Conservation (phyloP, 2,113 vertebrate species). For the Genyomyrus donnyi region DNA sequence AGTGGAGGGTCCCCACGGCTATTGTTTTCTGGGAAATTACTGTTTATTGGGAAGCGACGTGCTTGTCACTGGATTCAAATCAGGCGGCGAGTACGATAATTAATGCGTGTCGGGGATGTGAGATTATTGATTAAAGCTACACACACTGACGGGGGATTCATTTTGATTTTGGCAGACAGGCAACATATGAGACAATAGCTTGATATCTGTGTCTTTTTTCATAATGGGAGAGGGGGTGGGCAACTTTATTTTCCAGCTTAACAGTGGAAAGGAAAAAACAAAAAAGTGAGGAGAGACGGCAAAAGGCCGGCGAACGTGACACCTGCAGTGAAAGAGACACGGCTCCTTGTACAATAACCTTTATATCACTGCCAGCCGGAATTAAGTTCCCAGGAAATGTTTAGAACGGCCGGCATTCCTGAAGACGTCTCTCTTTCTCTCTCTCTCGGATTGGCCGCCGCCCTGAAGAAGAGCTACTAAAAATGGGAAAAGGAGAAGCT, state of each 20-base stretch:
- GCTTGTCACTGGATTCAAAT: constrained; percentile 20
- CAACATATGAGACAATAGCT: constrained; percentile 38
- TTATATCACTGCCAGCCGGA: not conserved
- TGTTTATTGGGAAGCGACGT: not conserved
- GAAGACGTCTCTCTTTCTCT: not conserved
- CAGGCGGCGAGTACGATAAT: constrained; percentile 45
- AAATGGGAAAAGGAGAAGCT: not conserved
- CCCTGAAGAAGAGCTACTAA: not conserved
- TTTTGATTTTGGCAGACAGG: constrained; percentile 53
- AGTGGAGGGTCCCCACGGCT: not conserved
- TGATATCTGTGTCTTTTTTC: constrained; percentile 24
- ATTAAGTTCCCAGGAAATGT: not conserved
- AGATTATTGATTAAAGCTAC: constrained; percentile 56
- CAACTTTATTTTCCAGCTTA: not conserved
- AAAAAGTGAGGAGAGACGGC: not conserved
- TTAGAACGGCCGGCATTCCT: not conserved
- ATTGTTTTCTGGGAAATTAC: not conserved
- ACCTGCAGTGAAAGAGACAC: not conserved
- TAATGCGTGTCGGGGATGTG: constrained; percentile 44
- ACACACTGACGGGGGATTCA: constrained; percentile 52
- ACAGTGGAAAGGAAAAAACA: not conserved
- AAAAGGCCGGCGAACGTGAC: not conserved
- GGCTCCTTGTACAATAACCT: not conserved
- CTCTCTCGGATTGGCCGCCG: not conserved
- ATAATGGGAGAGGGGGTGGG: not conserved